Evolutionary conservation across 1,140 invertebrate genomes (phyloP), one percentile per base, ranked within the genome.

Genomic region (Drosophila trapezifrons): DNA sequence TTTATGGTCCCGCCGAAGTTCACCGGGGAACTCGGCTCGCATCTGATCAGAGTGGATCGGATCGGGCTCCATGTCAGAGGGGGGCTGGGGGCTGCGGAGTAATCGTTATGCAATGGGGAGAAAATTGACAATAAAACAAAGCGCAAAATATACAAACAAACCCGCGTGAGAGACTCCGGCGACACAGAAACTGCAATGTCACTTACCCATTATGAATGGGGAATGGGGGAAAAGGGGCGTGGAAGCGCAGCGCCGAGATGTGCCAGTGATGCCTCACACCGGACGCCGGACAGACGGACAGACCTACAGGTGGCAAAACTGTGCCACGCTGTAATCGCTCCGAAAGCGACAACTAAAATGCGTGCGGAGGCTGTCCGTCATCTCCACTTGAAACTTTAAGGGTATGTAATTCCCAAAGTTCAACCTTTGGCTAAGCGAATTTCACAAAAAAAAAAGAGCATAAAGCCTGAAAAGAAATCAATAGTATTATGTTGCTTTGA

Each of bases 101-200:
- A 54, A 52, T 57, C 18, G 64, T 85, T 85, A 85, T 85, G 83
- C 59, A 87, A 86, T 69, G 60, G 78, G 75, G 66, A 79, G 82
- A 86, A 87, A 86, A 86, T 87, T 76, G 60, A 82, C 65, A 82
- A 76, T 60, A 76, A 86, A 79, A 82, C 75, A 80, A 85, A 83
- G 49, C 62, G 66, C 43, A 65, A 80, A 83, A 78, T 56, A 78
- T 56, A 51, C 56, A 78, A 79, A 73, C 46, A 79, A 64, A 74
- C 58, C 66, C 35, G 66, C 69, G 69, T 71, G 69, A 71, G 69
- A 71, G 69, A 71, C 69, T 71, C 65, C 69, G 69, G 69, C 69
- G 66, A 71, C 69, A 72, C 52, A 69, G 60, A 62, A 82, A 76
- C 65, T 76, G 80, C 81, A 84, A 80, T 84, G 81, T 84, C 80